Conservation (phyloP, 2,888 invertebrate species). For the Hirtodrosophila duncani region DNA sequence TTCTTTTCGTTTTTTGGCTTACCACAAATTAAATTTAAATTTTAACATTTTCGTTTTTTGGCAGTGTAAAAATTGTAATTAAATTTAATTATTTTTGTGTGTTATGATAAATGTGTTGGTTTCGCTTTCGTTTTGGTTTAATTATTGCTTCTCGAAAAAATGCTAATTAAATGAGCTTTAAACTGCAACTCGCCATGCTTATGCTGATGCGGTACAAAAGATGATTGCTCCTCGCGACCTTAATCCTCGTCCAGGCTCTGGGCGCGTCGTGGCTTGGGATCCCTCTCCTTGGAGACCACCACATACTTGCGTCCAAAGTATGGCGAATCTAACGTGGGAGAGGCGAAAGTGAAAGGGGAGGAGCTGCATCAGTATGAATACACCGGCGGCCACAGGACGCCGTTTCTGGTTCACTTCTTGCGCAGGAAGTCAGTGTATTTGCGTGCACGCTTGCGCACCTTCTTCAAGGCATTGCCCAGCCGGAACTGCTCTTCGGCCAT, state of each 20-base stretch:
- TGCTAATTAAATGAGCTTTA: background rate
- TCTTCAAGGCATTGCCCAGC: conserved; percentile 74
- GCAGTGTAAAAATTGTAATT: conserved; percentile 71
- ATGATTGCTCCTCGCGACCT: conserved; percentile 11
- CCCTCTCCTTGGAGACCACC: conserved; percentile 63
- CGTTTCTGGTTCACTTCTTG: conserved; percentile 69
- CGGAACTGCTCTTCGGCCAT: conserved; percentile 75
- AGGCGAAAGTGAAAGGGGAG: conserved; percentile 2
- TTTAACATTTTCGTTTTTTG: conserved; percentile 51
- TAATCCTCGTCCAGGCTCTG: conserved; percentile 65
- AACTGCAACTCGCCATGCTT: conserved; percentile 29
- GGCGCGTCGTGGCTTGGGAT: conserved; percentile 40
- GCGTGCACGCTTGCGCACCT: conserved; percentile 77
- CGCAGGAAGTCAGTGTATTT: conserved; percentile 78
- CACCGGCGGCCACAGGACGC: conserved; percentile 30
- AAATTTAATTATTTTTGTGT: conserved; percentile 26
- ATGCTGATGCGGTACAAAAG: conserved; percentile 7
- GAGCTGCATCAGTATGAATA: conserved; percentile 20
- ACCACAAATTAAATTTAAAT: conserved; percentile 49
- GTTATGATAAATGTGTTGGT: conserved; percentile 21
- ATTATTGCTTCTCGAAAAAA: conserved; percentile 57
- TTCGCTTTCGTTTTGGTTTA: conserved; percentile 14
- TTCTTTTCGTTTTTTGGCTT: conserved; percentile 41
- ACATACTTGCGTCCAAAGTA: conserved; percentile 74
- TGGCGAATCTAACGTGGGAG: conserved; percentile 63